Percentiles rank a stretch among this genome's conserved stretches.
These are phyloP conservation scores for Scytalopus superciliaris DNA, from an alignment of 2,113 vertebrate genomes.

Conservation along the genomic window DNA sequence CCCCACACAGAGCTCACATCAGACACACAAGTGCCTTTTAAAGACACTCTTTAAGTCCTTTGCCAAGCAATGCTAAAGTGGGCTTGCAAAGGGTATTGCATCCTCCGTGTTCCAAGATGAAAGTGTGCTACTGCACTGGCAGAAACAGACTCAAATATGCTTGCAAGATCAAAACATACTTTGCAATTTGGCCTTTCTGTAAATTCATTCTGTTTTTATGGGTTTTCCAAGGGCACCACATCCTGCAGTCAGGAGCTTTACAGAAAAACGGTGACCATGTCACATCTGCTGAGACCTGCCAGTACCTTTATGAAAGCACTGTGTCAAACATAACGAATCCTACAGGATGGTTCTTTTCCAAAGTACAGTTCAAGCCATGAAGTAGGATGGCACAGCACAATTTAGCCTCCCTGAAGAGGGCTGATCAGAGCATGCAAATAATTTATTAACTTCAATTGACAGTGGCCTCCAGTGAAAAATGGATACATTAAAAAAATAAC, in stretches of 20 bases:
- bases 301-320: background rate
- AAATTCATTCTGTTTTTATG: background rate
- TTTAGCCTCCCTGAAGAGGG: background rate
- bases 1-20: background rate
- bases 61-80: background rate
- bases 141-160: background rate
- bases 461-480: background rate
- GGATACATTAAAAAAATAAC: no score
- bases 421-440: background rate
- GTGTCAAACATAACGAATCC: background rate
- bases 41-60: background rate
- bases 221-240: background rate
- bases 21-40: background rate
- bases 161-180: background rate
- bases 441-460: background rate
- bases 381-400: background rate
- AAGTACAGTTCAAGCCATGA: background rate
- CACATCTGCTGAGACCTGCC: background rate
- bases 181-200: background rate
- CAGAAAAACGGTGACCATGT: background rate
- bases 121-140: no score
- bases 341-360: background rate
- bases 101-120: background rate
- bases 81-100: background rate
- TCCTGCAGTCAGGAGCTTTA: background rate